A percentile compares a stretch with the other conserved stretches of the same genome.
These are phyloP conservation scores for Poeciliopsis turrubarensis DNA, from an alignment of 2,113 vertebrate species.

Conservation along the genomic window DNA sequence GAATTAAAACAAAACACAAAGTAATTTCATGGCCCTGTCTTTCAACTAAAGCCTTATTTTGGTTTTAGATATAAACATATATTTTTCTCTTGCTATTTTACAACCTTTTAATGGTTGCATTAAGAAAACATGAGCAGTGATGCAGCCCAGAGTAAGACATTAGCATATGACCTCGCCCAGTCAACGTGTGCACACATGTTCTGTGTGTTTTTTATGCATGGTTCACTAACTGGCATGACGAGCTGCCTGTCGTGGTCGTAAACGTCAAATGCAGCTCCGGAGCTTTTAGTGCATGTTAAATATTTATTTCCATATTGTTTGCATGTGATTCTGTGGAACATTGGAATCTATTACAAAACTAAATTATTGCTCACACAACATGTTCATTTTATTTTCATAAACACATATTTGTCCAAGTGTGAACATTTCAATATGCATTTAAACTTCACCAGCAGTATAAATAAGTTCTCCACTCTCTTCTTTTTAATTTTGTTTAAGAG, in stretches of 20 bases:
- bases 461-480: too few species aligned
- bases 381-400: neutral
- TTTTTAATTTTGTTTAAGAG: too few species aligned
- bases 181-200: neutral
- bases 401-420: too few species aligned
- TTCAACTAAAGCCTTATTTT: too few species aligned
- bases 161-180: slow-evolving; percentile 1
- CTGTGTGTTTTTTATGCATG: slow-evolving; percentile 5
- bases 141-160: neutral
- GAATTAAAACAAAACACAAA: too few species aligned
- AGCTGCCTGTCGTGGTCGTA: neutral
- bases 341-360: neutral
- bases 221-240: neutral
- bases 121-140: slow-evolving; percentile 4
- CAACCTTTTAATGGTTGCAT: neutral
- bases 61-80: neutral
- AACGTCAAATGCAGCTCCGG: slow-evolving; percentile 16
- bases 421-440: too few species aligned
- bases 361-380: neutral
- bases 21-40: too few species aligned
- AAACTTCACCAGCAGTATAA: too few species aligned
- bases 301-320: slow-evolving; percentile 41
- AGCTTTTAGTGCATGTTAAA: slow-evolving; percentile 61
- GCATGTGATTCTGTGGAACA: neutral
- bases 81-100: neutral